phyloP scores from a whole-genome alignment of 2,797 vertebrate species.

The Falco rusticolus region DNA sequence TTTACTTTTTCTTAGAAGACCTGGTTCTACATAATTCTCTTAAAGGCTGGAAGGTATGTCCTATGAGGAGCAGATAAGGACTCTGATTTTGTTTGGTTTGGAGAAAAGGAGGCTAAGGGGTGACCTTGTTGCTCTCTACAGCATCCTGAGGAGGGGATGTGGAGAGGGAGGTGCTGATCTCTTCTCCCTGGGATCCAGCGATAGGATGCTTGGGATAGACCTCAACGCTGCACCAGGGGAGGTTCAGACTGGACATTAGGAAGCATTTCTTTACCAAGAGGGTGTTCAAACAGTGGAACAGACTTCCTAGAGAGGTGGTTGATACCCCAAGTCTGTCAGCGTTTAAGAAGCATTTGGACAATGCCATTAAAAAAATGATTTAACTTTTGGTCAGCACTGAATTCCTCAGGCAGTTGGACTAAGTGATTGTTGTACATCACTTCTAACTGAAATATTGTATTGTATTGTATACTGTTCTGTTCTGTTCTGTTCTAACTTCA shows the following conservation, averaged over 20 bases:
- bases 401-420: neutral
- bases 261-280: neutral
- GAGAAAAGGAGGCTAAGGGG: neutral
- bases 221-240: neutral
- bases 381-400: neutral
- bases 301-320: neutral
- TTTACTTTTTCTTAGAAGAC: neutral
- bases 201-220: fast-evolving
- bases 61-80: neutral
- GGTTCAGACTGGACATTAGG: neutral
- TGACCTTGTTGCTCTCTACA: fast-evolving
- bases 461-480: neutral
- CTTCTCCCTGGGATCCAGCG: neutral
- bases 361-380: neutral
- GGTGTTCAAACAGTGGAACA: neutral
- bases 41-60: neutral
- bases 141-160: neutral
- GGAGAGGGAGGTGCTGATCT: neutral
- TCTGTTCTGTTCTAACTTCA: neutral
- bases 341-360: neutral
- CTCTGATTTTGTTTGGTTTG: neutral
- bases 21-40: neutral
- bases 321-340: neutral
- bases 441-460: neutral
- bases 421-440: neutral